phyloP scores from a whole-genome alignment of 1,140 invertebrate genomes.

The Calliopsis andreniformis region DNA sequence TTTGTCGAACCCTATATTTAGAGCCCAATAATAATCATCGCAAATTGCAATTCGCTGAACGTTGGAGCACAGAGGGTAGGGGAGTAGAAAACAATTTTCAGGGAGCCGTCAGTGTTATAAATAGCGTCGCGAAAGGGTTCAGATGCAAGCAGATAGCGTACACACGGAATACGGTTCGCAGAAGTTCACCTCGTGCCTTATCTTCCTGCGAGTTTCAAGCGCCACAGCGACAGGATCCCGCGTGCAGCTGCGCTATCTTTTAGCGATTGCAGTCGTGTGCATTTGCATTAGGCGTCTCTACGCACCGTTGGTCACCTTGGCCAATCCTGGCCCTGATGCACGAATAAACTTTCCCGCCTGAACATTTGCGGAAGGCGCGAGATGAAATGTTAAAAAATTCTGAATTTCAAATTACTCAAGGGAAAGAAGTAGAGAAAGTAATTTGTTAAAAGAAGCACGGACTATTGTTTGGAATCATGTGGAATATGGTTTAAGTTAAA shows the following conservation, averaged over 20 bases:
- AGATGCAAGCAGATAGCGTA: neutral
- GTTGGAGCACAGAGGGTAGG: neutral
- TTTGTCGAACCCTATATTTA: neutral
- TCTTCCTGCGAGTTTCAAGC: constrained; percentile 22
- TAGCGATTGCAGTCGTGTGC: neutral
- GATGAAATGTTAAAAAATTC: too few species aligned
- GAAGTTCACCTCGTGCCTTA: constrained; percentile 29
- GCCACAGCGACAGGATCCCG: constrained; percentile 19
- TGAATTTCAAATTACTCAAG: too few species aligned
- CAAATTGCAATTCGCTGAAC: neutral
- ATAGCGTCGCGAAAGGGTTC: neutral
- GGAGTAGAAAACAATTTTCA: neutral
- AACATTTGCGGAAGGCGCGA: neutral
- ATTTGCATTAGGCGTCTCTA: neutral
- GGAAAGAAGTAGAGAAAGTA: too few species aligned
- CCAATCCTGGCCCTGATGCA: neutral
- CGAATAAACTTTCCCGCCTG: neutral
- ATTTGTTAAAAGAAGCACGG: too few species aligned
- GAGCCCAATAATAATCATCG: neutral
- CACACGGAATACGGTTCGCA: constrained; percentile 6
- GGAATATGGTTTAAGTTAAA: too few species aligned
- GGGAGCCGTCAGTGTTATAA: constrained; percentile 5
- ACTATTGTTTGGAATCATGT: too few species aligned
- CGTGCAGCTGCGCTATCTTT: constrained; percentile 14
- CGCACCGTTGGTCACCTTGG: neutral